Evolutionary conservation across 2,113 vertebrate species (phyloP), one percentile per base, ranked within the genome.

Genomic region (Cyrtonyx montezumae): DNA sequence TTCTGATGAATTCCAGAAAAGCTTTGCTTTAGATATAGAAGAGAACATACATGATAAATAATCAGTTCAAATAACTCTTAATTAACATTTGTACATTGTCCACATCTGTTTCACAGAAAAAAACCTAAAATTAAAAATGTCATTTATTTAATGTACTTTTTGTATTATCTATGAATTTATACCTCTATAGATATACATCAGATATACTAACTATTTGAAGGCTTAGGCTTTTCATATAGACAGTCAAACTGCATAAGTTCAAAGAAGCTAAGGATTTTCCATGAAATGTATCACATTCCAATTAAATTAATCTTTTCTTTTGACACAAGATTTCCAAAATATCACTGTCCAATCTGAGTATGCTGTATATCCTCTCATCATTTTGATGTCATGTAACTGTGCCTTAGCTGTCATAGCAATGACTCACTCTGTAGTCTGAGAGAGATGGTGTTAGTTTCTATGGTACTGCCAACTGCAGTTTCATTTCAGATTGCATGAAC

Each of bases 301-400:
- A 53, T 74, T 25, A 74, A 55, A 28, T 18, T 10, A 23, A 45
- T 53, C 13, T 7, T 19, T 79, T 70, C 75, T 70, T 91, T 45
- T 86, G 40, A 56, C 15, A 11, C 22, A 25, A 23, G 3, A 13
- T 36, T 75, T 88, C 23, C 45, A 65, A 68, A 49, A 53, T 34
- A 30, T 7, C 19, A 4, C 36, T 26, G 43, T 37, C 26, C 43
- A 43, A 65, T 25, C 18, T 34, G 40, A 67, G 28, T 11, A 16
- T 36, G 23, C 0, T 1, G 13, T 37, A 30, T 48, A 43, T 28
- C 7, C 20, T 74, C 40, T 45, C 20, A 7, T 61, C 3, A 0
- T 40, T 36, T 22, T 66, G 23, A 32, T 61, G 4, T 65, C 48
- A 40, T 5, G 15, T 8, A 40, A 18, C 49, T 61, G 43, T 49